Evolutionary conservation across 2,797 vertebrate genomes (phyloP).

Genomic region (Gadopsis marmoratus): DNA sequence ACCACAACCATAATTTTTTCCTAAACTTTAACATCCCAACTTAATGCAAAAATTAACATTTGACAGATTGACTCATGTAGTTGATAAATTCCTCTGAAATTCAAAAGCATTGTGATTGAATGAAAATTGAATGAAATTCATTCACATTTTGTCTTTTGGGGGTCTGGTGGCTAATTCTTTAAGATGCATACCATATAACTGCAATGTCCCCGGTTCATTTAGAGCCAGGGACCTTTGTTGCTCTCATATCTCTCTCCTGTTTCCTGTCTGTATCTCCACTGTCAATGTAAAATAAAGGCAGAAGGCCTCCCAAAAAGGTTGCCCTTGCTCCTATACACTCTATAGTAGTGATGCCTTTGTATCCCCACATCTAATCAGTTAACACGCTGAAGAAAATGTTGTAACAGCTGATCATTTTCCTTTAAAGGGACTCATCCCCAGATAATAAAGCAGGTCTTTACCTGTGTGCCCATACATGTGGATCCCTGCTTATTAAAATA

Average conservation of each 20-base stretch:
- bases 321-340: not conserved
- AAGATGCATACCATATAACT: not conserved
- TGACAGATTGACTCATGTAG: no score
- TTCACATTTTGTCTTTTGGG: not conserved
- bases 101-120: not conserved
- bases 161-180: not conserved
- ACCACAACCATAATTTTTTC: not conserved
- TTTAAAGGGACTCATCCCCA: not conserved
- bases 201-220: not conserved
- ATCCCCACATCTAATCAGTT: not conserved
- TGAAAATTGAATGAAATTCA: no score
- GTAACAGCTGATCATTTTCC: not conserved
- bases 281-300: not conserved
- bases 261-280: not conserved
- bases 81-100: not conserved
- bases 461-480: not conserved
- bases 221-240: not conserved
- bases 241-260: not conserved
- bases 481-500: not conserved
- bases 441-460: not conserved
- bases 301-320: not conserved
- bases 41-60: no score
- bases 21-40: not conserved
- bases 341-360: not conserved
- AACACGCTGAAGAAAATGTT: not conserved